These are phyloP conservation scores for Drosophila leonis DNA, from an alignment of 2,888 invertebrate genomes.

Conservation along the genomic window DNA sequence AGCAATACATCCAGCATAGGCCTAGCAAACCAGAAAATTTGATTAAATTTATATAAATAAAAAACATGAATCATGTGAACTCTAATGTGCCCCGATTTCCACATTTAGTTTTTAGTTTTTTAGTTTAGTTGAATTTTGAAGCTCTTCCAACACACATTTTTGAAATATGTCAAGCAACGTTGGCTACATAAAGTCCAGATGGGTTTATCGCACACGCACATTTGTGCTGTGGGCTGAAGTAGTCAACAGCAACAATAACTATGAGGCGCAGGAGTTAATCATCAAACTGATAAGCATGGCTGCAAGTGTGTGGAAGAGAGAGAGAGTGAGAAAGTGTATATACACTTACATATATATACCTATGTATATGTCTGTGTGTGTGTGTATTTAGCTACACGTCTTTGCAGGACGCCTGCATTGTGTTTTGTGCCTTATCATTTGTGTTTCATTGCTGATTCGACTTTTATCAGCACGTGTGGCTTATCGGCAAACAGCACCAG, in stretches of 20 bases:
- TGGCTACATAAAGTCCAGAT: constrained; percentile 21
- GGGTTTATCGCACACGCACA: constrained; percentile 19
- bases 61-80: neutral
- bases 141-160: neutral
- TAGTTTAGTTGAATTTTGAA: neutral
- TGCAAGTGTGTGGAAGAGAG: neutral
- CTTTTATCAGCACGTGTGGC: constrained; percentile 46
- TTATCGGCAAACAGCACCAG: constrained; percentile 49
- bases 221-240: neutral
- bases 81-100: neutral
- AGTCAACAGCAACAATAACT: constrained; percentile 2
- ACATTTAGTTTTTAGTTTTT: neutral
- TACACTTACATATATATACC: too few species aligned
- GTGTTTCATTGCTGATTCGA: constrained; percentile 51
- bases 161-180: neutral
- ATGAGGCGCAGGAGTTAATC: constrained; percentile 54
- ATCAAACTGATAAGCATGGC: constrained; percentile 34
- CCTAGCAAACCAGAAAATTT: neutral
- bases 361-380: constrained; percentile 17
- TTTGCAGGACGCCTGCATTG: constrained; percentile 59
- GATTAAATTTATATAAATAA: neutral
- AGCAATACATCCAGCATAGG: neutral
- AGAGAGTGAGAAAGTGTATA: neutral
- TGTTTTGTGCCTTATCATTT: constrained; percentile 38
- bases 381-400: constrained; percentile 6